Base-by-base conservation (phyloP, 2,113 vertebrate genomes). In the Sapajus apella region DNA sequence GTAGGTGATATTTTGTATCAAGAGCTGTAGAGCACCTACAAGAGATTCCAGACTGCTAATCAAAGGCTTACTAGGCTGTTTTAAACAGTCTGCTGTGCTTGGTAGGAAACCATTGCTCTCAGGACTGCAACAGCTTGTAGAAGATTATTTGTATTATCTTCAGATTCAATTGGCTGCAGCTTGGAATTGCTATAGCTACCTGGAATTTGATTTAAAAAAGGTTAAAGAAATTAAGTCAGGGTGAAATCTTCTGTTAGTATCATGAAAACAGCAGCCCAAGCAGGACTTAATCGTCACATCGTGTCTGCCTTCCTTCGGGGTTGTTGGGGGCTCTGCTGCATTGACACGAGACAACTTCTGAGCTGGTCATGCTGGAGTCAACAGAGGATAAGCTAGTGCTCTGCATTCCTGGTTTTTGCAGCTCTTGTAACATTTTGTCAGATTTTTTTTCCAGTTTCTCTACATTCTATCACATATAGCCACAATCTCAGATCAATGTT, bases 191-290 rank as follows among this genome's bases (percentile, higher is more conserved):
- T 90, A 17, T 75, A 43, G 80, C 66, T 86, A 90, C 37, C 88
- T 91, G 79, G 87, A 97, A 97, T 87, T 88, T 1, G 6, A 83
- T 96, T 43, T 93, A 95, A 94, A 18, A n/a, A 84, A 37, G 16
- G 66, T 93, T 40, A 27, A 80, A 56, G 90, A 90, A 58, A 43
- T 23, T 32, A 21, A 43, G 40, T 92, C 85, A 55, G 8, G 68
- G 43, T 75, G 77, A 90, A 40, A 32, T 11, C 80, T 21, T 81
- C 30, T 76, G 75, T 50, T 80, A 90, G 58, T 17, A 80, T 43
- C 52, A 7, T 32, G 17, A 77, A 97, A 87, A 17, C 94, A 96
- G 95, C 17, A 50, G 58, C 0, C 37, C 64, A 82, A 27, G 45
- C 2, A 1, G 32, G 30, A 13, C 47, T 72, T 90, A 35, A 40